A percentile compares a stretch with the other conserved stretches of the same genome.
Conservation (phyloP, 1,140 invertebrate genomes). For the Lepidostoma basale region DNA sequence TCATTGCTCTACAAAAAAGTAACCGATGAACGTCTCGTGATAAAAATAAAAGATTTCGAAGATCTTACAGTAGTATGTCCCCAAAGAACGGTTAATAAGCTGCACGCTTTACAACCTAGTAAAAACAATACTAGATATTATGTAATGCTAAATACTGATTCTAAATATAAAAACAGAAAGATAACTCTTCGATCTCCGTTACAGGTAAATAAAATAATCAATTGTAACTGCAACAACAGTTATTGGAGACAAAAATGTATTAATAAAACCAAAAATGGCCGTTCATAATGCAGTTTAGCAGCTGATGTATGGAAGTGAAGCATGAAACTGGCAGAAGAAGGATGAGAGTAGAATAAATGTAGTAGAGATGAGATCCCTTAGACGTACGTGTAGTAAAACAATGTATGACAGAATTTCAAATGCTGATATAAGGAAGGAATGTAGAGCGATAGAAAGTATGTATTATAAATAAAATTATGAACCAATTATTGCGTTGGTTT, state of each 20-base stretch:
- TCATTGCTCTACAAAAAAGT: constrained; percentile 48
- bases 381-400: too few species aligned
- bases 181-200: constrained; percentile 76
- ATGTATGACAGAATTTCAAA: too few species aligned
- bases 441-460: too few species aligned
- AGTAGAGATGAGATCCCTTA: too few species aligned
- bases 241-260: background rate
- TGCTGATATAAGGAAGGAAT: too few species aligned
- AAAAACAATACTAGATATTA: constrained; percentile 73
- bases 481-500: too few species aligned
- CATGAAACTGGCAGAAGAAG: too few species aligned
- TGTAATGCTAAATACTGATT: constrained; percentile 68
- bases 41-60: constrained; percentile 71
- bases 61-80: constrained; percentile 74
- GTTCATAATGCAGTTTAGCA: background rate
- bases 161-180: constrained; percentile 65
- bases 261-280: too few species aligned
- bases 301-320: too few species aligned
- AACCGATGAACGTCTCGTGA: constrained; percentile 65
- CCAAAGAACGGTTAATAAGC: constrained; percentile 69
- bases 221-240: background rate
- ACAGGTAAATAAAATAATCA: constrained; percentile 62
- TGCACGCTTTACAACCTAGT: constrained; percentile 72
- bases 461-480: too few species aligned
- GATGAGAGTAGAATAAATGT: too few species aligned